Base-by-base conservation (phyloP, 2,888 invertebrate species). In the Yponomeuta evonymella region DNA sequence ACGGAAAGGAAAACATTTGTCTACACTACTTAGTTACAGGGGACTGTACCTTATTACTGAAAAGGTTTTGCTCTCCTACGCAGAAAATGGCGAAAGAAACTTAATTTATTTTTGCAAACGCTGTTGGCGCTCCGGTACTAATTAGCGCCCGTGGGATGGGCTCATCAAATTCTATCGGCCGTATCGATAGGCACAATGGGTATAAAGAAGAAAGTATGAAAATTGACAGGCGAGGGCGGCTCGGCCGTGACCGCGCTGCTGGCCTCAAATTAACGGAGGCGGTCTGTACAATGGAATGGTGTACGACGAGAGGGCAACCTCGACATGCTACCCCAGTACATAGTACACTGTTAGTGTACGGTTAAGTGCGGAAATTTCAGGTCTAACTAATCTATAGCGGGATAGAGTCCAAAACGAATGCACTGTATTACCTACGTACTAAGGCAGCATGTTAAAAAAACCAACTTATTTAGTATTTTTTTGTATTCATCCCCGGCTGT, bases 201-300 rank as follows among this genome's bases (percentile, higher is more conserved):
- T 67, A 67, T 67, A 67, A 33, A 67, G 67, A 33, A 67, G 43
- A 68, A 68, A 68, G 68, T 68, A 51, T 68, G 68, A 51, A 68
- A 68, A 68, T 51, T 2, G 68, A 23, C 23, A 11, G 30, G 70
- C 65, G 62, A 29, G 43, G 33, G 62, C 65, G 48, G 65, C 65
- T 15, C 70, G 65, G 70, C 70, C 70, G 65, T 48, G 64, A 58
- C 70, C 70, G 58, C n/a, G 70, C 48, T 43, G 15, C 48, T 65
- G 65, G 29, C 65, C 70, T 65, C 43, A 66, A 51, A 51, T 69
- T 51, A 69, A 51, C 30, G 58, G 48, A 58, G 51, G 51, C 51
- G 12, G 51, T 15, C 12, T 58, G 15, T 4, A 58, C 15, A 58
- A 58, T 15, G 51, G 51, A 58, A 58, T 58, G 15, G 15, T 15